Percentiles rank a stretch among this genome's conserved stretches.
These are phyloP conservation scores for Greenwoodochromis staneri DNA, from an alignment of 2,113 vertebrate genomes.

Conservation along the genomic window DNA sequence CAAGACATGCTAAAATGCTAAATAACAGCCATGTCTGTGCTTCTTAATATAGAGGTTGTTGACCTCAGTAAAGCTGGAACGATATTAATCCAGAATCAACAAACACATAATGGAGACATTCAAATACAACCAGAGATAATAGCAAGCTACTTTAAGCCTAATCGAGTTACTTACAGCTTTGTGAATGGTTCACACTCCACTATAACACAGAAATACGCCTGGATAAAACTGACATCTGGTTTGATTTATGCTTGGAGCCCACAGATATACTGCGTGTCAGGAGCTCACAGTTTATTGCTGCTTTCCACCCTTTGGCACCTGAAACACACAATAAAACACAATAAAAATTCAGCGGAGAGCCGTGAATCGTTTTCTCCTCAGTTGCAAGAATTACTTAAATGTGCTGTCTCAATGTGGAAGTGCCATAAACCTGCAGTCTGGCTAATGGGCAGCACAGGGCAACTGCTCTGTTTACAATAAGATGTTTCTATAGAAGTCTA, in stretches of 20 bases:
- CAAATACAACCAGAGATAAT: neutral
- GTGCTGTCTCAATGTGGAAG: neutral
- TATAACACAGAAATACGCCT: neutral
- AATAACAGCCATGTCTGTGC: neutral
- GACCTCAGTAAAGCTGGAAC: neutral
- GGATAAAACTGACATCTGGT: neutral
- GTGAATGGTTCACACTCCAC: neutral
- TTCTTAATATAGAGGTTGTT: neutral
- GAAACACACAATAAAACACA: neutral
- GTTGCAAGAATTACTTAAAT: neutral
- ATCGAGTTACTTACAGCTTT: neutral
- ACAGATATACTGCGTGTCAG: neutral
- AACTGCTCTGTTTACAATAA: neutral
- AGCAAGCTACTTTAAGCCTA: neutral
- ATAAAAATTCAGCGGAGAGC: neutral
- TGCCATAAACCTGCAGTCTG: neutral
- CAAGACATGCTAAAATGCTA: neutral
- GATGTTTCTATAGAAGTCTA: neutral
- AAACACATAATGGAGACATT: neutral
- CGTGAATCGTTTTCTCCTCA: neutral
- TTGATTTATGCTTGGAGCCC: neutral
- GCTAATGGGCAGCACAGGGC: neutral
- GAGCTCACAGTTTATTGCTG: neutral
- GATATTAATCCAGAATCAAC: neutral
- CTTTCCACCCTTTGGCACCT: neutral